These are phyloP conservation scores for Mixornis gularis DNA, from an alignment of 2,113 vertebrate species.

Conservation along the genomic window DNA sequence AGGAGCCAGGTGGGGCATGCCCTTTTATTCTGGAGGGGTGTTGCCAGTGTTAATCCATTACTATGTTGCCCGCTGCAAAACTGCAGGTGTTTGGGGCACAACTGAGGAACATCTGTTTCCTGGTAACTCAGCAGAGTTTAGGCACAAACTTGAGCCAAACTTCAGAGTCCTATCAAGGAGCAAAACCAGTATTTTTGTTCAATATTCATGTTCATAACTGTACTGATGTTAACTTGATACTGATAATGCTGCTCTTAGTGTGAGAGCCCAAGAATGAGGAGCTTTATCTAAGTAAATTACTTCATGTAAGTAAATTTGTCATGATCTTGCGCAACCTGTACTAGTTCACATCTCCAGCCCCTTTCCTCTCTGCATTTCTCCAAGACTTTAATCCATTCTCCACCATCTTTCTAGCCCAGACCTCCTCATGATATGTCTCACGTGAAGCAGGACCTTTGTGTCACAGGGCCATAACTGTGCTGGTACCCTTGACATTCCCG, in stretches of 20 bases:
- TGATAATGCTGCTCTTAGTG: background rate
- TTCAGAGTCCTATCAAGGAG: background rate
- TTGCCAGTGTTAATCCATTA: background rate
- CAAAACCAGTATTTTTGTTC: background rate
- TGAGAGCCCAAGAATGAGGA: background rate
- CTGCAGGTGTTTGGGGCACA: background rate
- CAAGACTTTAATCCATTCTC: background rate
- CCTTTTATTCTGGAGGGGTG: background rate
- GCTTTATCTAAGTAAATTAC: background rate
- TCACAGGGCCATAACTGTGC: background rate
- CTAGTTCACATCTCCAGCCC: background rate
- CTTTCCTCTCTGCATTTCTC: background rate
- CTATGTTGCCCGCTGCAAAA: background rate
- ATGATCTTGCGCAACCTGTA: background rate
- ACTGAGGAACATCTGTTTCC: background rate
- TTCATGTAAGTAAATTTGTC: background rate
- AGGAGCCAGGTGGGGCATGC: background rate
- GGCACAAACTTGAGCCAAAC: background rate
- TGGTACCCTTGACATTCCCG: accelerated
- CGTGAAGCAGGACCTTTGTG: background rate
- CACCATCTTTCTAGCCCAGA: background rate
- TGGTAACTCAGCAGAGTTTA: background rate
- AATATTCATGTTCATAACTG: background rate
- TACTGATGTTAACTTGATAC: background rate
- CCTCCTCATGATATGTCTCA: accelerated